Conservation (phyloP, 2,113 vertebrate species). For the Lamprotornis superbus region DNA sequence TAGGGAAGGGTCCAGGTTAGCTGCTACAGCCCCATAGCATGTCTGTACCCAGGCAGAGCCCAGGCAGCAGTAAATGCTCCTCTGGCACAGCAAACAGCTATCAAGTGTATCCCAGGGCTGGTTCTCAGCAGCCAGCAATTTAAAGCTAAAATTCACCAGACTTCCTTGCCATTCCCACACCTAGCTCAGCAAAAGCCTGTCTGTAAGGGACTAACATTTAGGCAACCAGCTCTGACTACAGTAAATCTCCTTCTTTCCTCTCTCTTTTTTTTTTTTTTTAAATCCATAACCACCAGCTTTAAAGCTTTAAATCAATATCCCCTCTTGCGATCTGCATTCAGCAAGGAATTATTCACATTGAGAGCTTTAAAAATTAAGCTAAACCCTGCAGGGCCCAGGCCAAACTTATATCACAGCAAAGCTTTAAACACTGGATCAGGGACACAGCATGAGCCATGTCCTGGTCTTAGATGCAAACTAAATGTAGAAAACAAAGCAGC, state of each 20-base stretch:
- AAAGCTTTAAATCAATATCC: slow-evolving; percentile 71
- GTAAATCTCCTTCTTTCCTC: slow-evolving; percentile 43
- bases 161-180: not conserved
- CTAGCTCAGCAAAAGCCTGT: slow-evolving; percentile 40
- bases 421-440: slow-evolving; percentile 65
- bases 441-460: slow-evolving; percentile 52
- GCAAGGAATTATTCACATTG: slow-evolving; percentile 65
- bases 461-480: slow-evolving; percentile 54
- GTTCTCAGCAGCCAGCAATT: slow-evolving; percentile 27
- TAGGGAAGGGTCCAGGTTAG: not conserved
- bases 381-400: slow-evolving; percentile 60
- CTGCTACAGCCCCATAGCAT: not conserved
- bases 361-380: slow-evolving; percentile 68
- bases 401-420: slow-evolving; percentile 64
- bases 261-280: not conserved
- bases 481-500: slow-evolving; percentile 52
- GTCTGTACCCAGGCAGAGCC: not conserved
- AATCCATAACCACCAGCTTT: slow-evolving; percentile 67
- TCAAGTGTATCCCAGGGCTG: not conserved
- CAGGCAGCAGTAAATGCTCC: not conserved
- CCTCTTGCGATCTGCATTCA: slow-evolving; percentile 63
- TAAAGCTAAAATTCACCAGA: slow-evolving; percentile 5
- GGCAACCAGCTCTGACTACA: slow-evolving; percentile 41
- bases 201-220: slow-evolving; percentile 50
- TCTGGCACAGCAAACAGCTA: not conserved